Percentiles rank a stretch among this genome's conserved stretches.
Evolutionary conservation across 2,113 vertebrate genomes (phyloP).

Genomic region (Mastomys coucha): DNA sequence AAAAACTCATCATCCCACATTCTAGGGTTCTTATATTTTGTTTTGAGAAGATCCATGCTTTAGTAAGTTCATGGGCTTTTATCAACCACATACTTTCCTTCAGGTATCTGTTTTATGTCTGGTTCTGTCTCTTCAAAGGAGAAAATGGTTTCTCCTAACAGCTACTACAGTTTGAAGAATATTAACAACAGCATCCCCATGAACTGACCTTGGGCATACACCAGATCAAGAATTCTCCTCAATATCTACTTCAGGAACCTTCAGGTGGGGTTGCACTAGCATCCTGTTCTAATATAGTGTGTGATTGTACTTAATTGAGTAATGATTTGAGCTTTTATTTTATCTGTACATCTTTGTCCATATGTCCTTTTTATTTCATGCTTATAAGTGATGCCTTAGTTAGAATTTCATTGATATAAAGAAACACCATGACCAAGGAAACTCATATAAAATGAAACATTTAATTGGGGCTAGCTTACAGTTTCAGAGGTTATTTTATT

Average conservation of each 20-base stretch:
- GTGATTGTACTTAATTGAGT: not conserved
- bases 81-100: not conserved
- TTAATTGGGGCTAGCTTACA: too few species aligned
- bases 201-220: not conserved
- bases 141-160: not conserved
- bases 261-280: not conserved
- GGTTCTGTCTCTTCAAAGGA: not conserved
- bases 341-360: not conserved
- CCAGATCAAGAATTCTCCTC: not conserved
- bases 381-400: not conserved
- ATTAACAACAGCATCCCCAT: not conserved
- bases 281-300: not conserved
- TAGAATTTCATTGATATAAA: too few species aligned
- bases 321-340: not conserved
- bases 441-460: too few species aligned
- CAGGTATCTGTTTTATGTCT: not conserved
- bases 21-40: conserved; percentile 1
- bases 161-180: not conserved
- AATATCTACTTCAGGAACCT: not conserved
- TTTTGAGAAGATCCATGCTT: not conserved
- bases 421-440: too few species aligned
- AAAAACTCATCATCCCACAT: not conserved
- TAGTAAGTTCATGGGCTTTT: not conserved
- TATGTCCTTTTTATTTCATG: not conserved
- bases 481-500: not conserved